Base-by-base conservation (phyloP, 2,888 invertebrate species). In the Agrochola lota region DNA sequence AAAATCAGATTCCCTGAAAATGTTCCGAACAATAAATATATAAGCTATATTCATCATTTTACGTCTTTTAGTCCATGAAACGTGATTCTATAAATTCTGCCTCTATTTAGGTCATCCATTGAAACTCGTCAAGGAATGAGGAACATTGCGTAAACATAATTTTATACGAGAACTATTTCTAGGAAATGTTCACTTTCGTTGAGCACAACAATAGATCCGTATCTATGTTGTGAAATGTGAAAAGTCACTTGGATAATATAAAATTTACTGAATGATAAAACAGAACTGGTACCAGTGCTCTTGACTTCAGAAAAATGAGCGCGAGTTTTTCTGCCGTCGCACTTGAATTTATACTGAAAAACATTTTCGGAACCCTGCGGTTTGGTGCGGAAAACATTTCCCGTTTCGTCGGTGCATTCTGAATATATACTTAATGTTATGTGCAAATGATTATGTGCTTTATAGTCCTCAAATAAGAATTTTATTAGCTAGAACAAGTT, bases 311-410 rank as follows among this genome's bases (percentile, higher is more conserved):
- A 90, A 94, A 81, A 94, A 94, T 93, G 91, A 92, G 90, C 81
- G 91, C 88, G 90, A 91, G 91, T 92, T 94, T 94, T 94, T 93
- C 90, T 88, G 90, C 90, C 89, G 83, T 86, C 88, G 88, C 91
- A 93, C 91, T 94, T 92, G 92, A 93, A 93, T 92, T 92, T 91
- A n/a, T 89, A 92, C 91, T 92, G 90, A 91, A 94, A 87, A 94
- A 94, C 93, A 93, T 95, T 94, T 94, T 94, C 89, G 92, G 91
- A 91, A 91, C 87, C 90, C 91, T 92, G 94, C 89, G 93, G 94
- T 93, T 57, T 93, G 90, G 89, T 83, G 90, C 90, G 91, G 89
- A 90, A 90, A 92, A 91, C 91, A 93, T 93, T 92, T 92, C 91
- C 88, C 91, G 87, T 93, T 92, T 91, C 91, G 90, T 91, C 89